Conservation (phyloP, 2,113 vertebrate species). For the Otus sunia region DNA sequence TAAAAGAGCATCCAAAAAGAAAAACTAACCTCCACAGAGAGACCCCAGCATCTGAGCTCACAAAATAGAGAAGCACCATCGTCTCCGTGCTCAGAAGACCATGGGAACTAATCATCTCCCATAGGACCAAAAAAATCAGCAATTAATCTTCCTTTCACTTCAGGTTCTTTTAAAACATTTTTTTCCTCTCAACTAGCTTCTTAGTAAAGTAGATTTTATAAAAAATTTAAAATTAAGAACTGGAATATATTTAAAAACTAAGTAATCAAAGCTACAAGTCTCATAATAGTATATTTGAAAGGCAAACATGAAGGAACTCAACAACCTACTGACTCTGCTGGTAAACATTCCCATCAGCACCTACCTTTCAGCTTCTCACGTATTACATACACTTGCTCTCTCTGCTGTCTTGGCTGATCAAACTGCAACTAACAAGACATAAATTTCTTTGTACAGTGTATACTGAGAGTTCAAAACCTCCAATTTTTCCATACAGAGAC, state of each 20-base stretch:
- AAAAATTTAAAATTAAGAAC: neutral
- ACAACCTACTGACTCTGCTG: neutral
- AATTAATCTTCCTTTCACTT: neutral
- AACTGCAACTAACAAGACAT: neutral
- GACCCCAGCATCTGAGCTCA: neutral
- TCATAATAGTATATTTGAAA: neutral
- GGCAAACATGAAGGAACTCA: neutral
- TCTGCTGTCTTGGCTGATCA: neutral
- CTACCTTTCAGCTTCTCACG: neutral
- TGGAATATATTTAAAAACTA: neutral
- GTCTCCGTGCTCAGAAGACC: neutral
- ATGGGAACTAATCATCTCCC: neutral
- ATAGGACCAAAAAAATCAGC: neutral
- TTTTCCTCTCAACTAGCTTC: neutral
- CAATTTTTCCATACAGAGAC: neutral
- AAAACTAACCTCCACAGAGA: neutral
- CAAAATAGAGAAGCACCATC: accelerated
- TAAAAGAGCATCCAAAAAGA: neutral
- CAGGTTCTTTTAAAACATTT: neutral
- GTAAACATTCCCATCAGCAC: neutral
- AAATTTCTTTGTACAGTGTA: neutral
- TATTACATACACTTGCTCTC: neutral
- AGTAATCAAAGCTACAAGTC: neutral
- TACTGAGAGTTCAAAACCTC: neutral
- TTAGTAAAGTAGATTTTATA: neutral